Evolutionary conservation across 2,113 vertebrate species (phyloP).

Genomic region (Dasyurus viverrinus): DNA sequence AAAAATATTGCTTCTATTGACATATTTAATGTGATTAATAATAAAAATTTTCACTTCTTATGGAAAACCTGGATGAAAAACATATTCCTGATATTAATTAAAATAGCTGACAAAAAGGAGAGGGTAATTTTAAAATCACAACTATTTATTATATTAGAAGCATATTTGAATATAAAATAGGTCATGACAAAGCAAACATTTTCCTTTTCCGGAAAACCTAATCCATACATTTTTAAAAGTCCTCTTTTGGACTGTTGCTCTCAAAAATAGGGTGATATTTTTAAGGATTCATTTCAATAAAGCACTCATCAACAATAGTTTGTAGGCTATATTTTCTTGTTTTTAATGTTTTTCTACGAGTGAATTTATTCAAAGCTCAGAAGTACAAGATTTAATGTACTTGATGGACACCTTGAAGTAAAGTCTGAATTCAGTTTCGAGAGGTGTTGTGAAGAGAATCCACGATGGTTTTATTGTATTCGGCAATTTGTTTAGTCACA

Average conservation of each 20-base stretch:
- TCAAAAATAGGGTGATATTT: background rate
- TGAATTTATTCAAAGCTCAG: constrained; percentile 15
- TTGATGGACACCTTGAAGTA: constrained; percentile 48
- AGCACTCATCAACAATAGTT: background rate
- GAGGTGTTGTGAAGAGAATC: constrained; percentile 87
- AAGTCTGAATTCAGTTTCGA: constrained; percentile 83
- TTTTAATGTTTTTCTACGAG: background rate
- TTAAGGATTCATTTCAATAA: background rate
- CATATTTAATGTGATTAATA: constrained; percentile 13
- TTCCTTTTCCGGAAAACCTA: background rate
- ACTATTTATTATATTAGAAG: constrained; percentile 53
- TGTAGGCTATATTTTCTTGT: constrained; percentile 1
- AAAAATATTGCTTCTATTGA: background rate
- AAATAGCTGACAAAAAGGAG: constrained; percentile 8
- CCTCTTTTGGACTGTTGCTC: background rate
- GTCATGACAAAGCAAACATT: background rate
- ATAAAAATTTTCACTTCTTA: constrained; percentile 13
- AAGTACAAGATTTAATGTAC: background rate
- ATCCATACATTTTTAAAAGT: background rate
- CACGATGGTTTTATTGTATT: constrained; percentile 92
- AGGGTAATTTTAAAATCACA: constrained; percentile 1
- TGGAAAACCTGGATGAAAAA: background rate
- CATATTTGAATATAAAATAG: background rate
- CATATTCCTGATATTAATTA: background rate
- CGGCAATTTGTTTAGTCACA: constrained; percentile 88